Evolutionary conservation across 2,797 vertebrate genomes (phyloP).

Genomic region (Acanthurus tractus): DNA sequence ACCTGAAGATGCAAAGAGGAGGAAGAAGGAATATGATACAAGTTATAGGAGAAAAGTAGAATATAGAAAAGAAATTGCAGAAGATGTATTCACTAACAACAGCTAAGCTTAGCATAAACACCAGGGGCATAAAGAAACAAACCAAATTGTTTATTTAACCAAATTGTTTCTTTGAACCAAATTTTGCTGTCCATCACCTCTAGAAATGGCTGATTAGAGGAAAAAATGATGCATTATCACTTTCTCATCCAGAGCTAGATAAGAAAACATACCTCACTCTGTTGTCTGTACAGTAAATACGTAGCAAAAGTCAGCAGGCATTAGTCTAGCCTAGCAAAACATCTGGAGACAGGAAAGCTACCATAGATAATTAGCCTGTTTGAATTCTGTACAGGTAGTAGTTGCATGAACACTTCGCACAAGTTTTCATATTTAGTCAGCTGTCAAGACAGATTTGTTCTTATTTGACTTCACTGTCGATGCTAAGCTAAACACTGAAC

Average conservation of each 20-base stretch:
- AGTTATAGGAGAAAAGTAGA: not conserved
- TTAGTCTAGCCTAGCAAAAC: conserved; percentile 3
- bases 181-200: no score
- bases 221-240: not conserved
- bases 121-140: not conserved
- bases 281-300: no score
- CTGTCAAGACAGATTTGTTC: no score
- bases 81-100: not conserved
- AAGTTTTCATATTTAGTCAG: no score
- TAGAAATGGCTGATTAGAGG: not conserved
- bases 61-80: not conserved
- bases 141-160: no score
- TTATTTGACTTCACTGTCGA: no score
- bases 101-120: conserved; percentile 5
- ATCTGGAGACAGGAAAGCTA: not conserved
- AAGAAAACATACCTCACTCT: not conserved
- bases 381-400: no score
- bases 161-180: no score
- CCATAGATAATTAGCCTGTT: no score
- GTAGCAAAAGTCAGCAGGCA: not conserved
- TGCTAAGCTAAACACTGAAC: no score
- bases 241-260: not conserved
- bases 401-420: no score
- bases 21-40: no score
- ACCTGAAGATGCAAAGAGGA: not conserved